Percentiles rank a stretch among this genome's conserved stretches.
These are phyloP conservation scores for Schizotus pectinicornis DNA, from an alignment of 2,888 invertebrate genomes.

Conservation along the genomic window DNA sequence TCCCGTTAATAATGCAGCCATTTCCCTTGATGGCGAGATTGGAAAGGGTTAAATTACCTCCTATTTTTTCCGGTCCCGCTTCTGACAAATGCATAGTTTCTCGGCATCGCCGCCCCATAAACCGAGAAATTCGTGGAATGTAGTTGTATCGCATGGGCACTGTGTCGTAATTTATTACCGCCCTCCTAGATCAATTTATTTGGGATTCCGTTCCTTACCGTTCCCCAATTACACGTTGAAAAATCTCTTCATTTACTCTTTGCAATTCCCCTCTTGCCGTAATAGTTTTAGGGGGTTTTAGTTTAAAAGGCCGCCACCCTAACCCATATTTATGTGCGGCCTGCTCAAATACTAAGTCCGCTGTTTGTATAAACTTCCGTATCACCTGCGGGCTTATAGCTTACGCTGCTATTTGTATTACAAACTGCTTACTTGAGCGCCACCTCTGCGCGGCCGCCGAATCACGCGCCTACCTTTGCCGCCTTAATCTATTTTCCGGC, in stretches of 20 bases:
- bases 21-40: no score
- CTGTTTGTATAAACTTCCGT: constrained; percentile 40
- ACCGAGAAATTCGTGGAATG: constrained; percentile 22
- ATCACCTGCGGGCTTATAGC: constrained; percentile 35
- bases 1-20: no score
- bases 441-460: constrained; percentile 15
- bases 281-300: constrained; percentile 28
- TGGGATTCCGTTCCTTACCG: constrained; percentile 29
- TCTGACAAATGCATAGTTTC: no score
- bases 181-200: constrained; percentile 28
- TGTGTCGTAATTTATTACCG: constrained; percentile 27
- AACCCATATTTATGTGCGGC: constrained; percentile 38
- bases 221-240: constrained; percentile 25
- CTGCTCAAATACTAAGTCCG: constrained; percentile 37
- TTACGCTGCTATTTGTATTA: constrained; percentile 39
- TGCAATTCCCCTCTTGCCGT: constrained; percentile 28
- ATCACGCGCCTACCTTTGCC: constrained; percentile 23
- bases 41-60: no score
- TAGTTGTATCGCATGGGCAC: constrained; percentile 24
- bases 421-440: constrained; percentile 38
- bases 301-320: constrained; percentile 31
- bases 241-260: constrained; percentile 30
- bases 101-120: no score
- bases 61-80: no score
- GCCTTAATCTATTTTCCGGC: constrained; percentile 22